These are phyloP conservation scores for Polyodon spathula DNA, from an alignment of 2,113 vertebrate genomes.

Conservation along the genomic window DNA sequence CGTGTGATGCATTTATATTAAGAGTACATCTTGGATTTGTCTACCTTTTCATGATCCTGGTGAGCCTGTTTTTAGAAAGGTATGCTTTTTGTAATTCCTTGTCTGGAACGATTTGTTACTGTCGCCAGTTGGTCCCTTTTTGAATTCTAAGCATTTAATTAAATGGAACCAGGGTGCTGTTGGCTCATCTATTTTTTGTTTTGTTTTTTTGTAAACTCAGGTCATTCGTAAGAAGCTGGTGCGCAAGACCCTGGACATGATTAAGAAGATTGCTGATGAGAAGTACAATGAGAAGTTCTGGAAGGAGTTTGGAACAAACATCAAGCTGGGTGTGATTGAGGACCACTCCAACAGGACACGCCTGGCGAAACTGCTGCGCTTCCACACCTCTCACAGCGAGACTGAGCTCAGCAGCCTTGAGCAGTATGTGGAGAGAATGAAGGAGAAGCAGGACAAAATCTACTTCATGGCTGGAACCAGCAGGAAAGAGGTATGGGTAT, in stretches of 20 bases:
- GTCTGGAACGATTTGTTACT: neutral
- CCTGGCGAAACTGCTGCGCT: slow-evolving; percentile 90
- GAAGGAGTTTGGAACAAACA: slow-evolving; percentile 97
- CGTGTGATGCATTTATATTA: no score
- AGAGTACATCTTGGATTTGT: no score
- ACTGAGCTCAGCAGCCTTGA: slow-evolving; percentile 73
- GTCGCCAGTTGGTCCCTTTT: neutral
- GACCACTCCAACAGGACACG: slow-evolving; percentile 96
- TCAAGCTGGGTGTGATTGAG: slow-evolving; percentile 96
- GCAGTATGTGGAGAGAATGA: slow-evolving; percentile 96
- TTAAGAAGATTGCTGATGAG: slow-evolving; percentile 96
- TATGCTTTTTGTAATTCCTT: neutral
- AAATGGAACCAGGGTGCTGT: neutral
- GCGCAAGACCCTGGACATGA: slow-evolving; percentile 97
- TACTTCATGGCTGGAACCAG: slow-evolving; percentile 95
- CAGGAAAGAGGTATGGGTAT: slow-evolving; percentile 74
- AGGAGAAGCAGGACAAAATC: slow-evolving; percentile 97
- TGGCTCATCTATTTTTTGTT: neutral
- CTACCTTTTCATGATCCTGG: no score
- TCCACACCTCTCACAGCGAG: slow-evolving; percentile 86
- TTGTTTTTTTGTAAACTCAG: slow-evolving; percentile 37
- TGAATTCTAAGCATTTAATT: no score
- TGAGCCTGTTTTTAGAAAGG: no score
- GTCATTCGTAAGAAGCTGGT: slow-evolving; percentile 97
- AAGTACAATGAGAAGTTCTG: slow-evolving; percentile 94